Conservation (phyloP, 1,140 invertebrate genomes). For the Lordiphosa clarofinis region DNA sequence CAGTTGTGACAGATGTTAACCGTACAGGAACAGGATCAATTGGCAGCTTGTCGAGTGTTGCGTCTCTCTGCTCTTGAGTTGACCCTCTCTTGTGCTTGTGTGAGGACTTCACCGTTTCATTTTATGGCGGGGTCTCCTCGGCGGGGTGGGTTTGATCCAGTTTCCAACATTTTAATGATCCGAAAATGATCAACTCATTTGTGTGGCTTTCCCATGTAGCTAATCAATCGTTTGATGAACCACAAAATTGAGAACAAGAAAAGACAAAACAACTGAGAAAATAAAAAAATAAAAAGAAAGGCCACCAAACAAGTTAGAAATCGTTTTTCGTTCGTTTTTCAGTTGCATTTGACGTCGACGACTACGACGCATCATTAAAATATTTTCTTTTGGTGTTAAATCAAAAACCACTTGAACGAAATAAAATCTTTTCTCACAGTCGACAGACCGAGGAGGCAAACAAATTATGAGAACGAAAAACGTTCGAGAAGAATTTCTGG, state of each 20-base stretch:
- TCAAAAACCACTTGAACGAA: conserved; percentile 77
- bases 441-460: conserved; percentile 36
- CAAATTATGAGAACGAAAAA: conserved; percentile 70
- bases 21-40: conserved; percentile 34
- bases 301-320: conserved; percentile 72
- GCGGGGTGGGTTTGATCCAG: conserved; percentile 1
- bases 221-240: conserved; percentile 61
- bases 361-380: conserved; percentile 14
- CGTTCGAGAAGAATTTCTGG: conserved; percentile 37
- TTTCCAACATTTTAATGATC: conserved; percentile 23
- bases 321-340: conserved; percentile 66
- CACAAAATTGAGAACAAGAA: conserved; percentile 45
- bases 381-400: conserved; percentile 65
- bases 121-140: conserved; percentile 12
- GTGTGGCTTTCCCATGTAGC: conserved; percentile 33
- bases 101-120: not conserved
- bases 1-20: conserved; percentile 70
- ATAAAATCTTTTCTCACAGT: conserved; percentile 75
- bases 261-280: conserved; percentile 17
- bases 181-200: conserved; percentile 23
- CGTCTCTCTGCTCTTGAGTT: conserved; percentile 16
- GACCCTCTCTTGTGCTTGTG: conserved; percentile 16
- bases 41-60: conserved; percentile 62
- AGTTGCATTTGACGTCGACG: conserved; percentile 10
- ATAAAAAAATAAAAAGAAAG: conserved; percentile 32